Base-by-base conservation (phyloP, 2,888 invertebrate genomes). In the Marasmarcha lunaedactyla region DNA sequence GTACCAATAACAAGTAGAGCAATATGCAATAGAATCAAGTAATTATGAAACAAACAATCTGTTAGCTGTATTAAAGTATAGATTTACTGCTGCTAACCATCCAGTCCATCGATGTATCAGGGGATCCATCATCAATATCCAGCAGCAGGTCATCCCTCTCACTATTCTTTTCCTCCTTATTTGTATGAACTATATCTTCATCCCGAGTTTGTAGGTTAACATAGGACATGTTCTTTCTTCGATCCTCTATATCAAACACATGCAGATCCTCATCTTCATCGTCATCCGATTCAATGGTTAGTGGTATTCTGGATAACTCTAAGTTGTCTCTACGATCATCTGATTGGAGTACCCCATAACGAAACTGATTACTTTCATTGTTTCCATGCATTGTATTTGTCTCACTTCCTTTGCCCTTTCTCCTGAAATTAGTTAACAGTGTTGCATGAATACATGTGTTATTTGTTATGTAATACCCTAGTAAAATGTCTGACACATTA, bases 241-340 rank as follows among this genome's bases (percentile, higher is more conserved):
- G 81, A 44, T 79, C 74, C 48, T 71, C 78, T 20, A 84, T 51
- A 47, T 84, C 84, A 47, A 84, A 84, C 52, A 84, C 83, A 47
- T 84, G 84, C 15, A 84, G 50, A 41, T 84, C 84, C 20, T 83
- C 84, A 37, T 84, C 84, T 5, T 83, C 78, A 20, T 83, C 81
- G 1, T 84, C 84, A 37, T 84, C 84, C 0, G 84, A 83, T 36
- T 84, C 83, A 71, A 81, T 74, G 0, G 83, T 83, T 1, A 84
- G 53, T 0, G 84, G 84, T 26, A 84, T 63, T 40, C 73, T 55
- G 11, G 84, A 73, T 2, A 81, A 52, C 53, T 84, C 84, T 27
- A 79, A 46, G 44, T 76, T 83, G 45, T 78, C 79, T 33, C 71
- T 63, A 14, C 68, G 55, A 42, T 84, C 84, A 36, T 83, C 79